Conservation (phyloP, 2,797 vertebrate species). For the Oryzias sinensis region DNA sequence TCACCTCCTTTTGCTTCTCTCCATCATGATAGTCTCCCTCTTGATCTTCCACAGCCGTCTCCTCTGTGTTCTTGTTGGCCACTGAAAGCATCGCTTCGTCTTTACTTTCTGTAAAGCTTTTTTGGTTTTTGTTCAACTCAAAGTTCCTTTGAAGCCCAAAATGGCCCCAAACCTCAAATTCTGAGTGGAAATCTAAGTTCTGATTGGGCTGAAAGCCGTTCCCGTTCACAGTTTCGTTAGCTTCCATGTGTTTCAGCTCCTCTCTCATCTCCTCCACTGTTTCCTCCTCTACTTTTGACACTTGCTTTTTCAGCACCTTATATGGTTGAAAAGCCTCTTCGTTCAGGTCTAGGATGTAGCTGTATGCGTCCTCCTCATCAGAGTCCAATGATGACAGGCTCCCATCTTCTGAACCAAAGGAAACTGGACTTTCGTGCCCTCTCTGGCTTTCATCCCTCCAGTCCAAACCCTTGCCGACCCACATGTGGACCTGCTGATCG, state of each 20-base stretch:
- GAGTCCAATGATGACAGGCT: conserved; percentile 59
- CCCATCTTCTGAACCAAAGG: conserved; percentile 62
- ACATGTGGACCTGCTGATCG: conserved; percentile 41
- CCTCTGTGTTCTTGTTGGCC: conserved; percentile 6
- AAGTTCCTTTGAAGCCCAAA: not conserved
- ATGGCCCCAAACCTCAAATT: conserved; percentile 8
- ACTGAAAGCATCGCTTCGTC: conserved; percentile 18
- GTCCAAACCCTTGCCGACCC: conserved; percentile 43
- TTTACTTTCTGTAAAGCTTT: conserved; percentile 7
- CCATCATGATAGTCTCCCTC: conserved; percentile 6
- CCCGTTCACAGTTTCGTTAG: not conserved
- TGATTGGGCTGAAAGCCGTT: conserved; percentile 9
- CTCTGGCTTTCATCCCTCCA: not conserved
- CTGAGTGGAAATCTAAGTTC: conserved; percentile 7
- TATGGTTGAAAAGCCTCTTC: conserved; percentile 51
- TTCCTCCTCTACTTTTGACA: conserved; percentile 51
- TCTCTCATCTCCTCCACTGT: conserved; percentile 28
- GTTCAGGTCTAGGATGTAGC: conserved; percentile 70
- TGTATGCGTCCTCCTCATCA: conserved; percentile 71
- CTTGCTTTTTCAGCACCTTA: conserved; percentile 21
- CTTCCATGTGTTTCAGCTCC: conserved; percentile 13
- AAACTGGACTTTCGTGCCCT: conserved; percentile 28
- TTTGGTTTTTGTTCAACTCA: conserved; percentile 17
- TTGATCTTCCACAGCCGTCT: conserved; percentile 8
- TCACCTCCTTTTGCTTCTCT: conserved; percentile 5